Percentiles rank a stretch among this genome's conserved stretches.
Conservation (phyloP, 2,888 invertebrate species). For the Synergus gifuensis region DNA sequence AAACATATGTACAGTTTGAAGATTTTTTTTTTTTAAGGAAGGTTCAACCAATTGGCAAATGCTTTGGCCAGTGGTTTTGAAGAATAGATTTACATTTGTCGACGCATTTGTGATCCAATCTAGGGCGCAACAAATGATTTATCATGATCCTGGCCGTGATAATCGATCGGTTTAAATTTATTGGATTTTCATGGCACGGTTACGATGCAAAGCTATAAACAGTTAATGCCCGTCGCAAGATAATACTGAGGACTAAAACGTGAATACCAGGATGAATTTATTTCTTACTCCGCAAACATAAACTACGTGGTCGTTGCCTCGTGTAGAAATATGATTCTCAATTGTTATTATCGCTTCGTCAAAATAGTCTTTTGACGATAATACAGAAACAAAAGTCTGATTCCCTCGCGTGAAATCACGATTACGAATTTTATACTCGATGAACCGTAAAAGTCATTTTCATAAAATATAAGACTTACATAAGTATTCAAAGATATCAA, state of each 20-base stretch:
- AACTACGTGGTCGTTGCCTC: conserved; percentile 32
- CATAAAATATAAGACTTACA: too few relatives aligned
- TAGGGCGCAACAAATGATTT: conserved; percentile 55
- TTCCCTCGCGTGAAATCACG: neutral
- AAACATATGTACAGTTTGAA: neutral
- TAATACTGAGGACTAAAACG: conserved; percentile 37
- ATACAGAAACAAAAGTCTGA: conserved; percentile 15
- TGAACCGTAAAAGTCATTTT: neutral
- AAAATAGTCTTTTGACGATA: conserved; percentile 15
- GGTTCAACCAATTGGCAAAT: neutral
- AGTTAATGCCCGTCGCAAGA: conserved; percentile 53
- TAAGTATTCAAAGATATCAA: too few relatives aligned
- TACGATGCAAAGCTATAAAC: conserved; percentile 55
- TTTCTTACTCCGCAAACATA: conserved; percentile 32
- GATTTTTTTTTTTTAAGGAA: neutral
- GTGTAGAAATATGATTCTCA: conserved; percentile 40
- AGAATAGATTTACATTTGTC: conserved; percentile 1
- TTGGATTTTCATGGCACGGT: conserved; percentile 57
- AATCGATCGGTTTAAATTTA: conserved; percentile 59
- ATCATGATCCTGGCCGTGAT: conserved; percentile 59
- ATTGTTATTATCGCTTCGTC: conserved; percentile 26
- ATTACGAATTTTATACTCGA: conserved; percentile 10
- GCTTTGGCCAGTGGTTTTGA: neutral
- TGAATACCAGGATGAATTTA: conserved; percentile 25
- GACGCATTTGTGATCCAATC: conserved; percentile 49